phyloP scores from a whole-genome alignment of 2,888 invertebrate species.

The Aquatica leii region DNA sequence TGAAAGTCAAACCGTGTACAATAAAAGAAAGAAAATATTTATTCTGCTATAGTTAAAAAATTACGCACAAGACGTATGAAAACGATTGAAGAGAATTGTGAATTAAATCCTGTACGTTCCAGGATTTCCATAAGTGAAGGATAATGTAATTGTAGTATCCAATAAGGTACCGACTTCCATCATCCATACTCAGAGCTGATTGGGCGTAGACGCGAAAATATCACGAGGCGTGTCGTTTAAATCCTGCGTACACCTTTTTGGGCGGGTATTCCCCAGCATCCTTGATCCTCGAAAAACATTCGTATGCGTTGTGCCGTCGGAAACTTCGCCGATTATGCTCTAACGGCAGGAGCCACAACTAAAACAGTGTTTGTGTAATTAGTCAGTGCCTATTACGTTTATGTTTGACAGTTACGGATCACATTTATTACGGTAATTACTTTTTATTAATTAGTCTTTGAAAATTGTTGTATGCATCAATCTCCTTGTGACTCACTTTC shows the following conservation, averaged over 20 bases:
- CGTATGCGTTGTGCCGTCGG: slow-evolving; percentile 54
- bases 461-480: slow-evolving; percentile 15
- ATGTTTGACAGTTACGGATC: slow-evolving; percentile 39
- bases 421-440: slow-evolving; percentile 42
- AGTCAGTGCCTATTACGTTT: slow-evolving; percentile 38
- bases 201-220: slow-evolving; percentile 45
- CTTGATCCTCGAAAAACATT: slow-evolving; percentile 52
- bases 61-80: too few relatives aligned
- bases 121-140: slow-evolving; percentile 22
- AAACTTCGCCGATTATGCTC: slow-evolving; percentile 45
- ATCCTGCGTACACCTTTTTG: slow-evolving; percentile 42
- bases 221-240: slow-evolving; percentile 47
- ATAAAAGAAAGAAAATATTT: too few relatives aligned
- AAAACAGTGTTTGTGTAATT: slow-evolving; percentile 41
- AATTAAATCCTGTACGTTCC: slow-evolving; percentile 17
- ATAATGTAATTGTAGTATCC: slow-evolving; percentile 24
- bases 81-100: too few relatives aligned
- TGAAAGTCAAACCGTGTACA: too few relatives aligned
- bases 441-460: slow-evolving; percentile 34
- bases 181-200: slow-evolving; percentile 49
- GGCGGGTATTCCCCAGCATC: slow-evolving; percentile 57
- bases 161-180: slow-evolving; percentile 35
- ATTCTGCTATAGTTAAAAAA: too few relatives aligned
- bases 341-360: slow-evolving; percentile 43
- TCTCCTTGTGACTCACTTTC: slow-evolving; percentile 8